Percentiles rank a stretch among this genome's conserved stretches.
phyloP scores from a whole-genome alignment of 1,140 invertebrate species.

The Tachypleus tridentatus region DNA sequence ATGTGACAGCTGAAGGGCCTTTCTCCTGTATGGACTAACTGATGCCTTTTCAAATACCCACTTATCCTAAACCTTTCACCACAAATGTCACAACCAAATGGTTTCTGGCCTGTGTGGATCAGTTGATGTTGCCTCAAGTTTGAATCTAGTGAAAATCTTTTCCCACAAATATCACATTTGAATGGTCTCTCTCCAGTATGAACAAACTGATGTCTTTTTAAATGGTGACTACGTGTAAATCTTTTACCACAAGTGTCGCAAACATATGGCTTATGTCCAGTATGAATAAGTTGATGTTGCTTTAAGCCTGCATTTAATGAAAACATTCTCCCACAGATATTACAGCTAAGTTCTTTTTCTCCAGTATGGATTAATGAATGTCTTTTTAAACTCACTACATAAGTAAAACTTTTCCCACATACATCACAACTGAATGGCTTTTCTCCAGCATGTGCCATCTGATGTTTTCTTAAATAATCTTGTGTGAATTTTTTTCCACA shows the following conservation, averaged over 20 bases:
- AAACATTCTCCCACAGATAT: constrained; percentile 10
- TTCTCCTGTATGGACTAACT: constrained; percentile 4
- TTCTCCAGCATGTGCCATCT: too few species aligned
- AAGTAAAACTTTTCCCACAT: constrained; percentile 4
- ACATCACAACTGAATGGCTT: not conserved
- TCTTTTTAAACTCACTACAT: not conserved
- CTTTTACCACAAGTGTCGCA: constrained; percentile 18
- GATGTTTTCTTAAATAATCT: too few species aligned
- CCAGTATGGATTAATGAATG: constrained; percentile 12
- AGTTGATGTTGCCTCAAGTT: too few species aligned
- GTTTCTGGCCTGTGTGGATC: too few species aligned
- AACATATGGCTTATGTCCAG: constrained; percentile 14
- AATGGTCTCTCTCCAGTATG: constrained; percentile 21
- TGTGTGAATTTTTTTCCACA: too few species aligned
- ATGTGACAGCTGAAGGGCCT: constrained; percentile 3
- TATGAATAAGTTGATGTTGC: constrained; percentile 15
- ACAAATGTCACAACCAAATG: too few species aligned
- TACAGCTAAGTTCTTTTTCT: constrained; percentile 5
- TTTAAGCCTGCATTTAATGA: constrained; percentile 5
- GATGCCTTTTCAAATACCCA: not conserved
- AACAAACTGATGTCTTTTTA: constrained; percentile 12
- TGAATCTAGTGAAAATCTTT: constrained; percentile 1
- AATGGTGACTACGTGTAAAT: constrained; percentile 8
- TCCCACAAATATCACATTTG: constrained; percentile 8
- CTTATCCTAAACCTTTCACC: too few species aligned